Percentiles rank a stretch among this genome's conserved stretches.
Evolutionary conservation across 2,797 vertebrate species (phyloP).

Genomic region (Pseudochirops cupreus): DNA sequence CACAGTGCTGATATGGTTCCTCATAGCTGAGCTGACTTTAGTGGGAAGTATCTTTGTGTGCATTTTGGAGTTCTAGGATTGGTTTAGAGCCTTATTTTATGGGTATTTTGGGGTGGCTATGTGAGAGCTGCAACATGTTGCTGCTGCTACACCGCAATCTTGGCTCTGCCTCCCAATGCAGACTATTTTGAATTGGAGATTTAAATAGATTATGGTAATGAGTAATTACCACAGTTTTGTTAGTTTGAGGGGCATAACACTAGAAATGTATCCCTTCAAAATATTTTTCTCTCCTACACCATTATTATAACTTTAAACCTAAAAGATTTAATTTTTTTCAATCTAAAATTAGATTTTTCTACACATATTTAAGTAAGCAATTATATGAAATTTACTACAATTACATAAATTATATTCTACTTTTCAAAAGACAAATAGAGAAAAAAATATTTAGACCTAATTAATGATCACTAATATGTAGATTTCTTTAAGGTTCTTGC

Average conservation of each 20-base stretch:
- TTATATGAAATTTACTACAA: not conserved
- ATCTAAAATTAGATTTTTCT: not conserved
- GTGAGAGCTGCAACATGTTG: too few species aligned
- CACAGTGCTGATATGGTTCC: too few species aligned
- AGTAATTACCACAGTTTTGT: conserved; percentile 61
- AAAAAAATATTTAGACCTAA: not conserved
- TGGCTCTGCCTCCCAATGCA: too few species aligned
- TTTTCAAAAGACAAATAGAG: not conserved
- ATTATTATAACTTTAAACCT: conserved; percentile 58
- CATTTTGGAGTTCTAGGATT: too few species aligned
- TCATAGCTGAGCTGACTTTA: too few species aligned
- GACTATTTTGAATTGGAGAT: conserved; percentile 60
- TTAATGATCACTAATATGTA: not conserved
- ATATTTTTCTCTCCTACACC: conserved; percentile 27
- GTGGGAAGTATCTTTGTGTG: too few species aligned
- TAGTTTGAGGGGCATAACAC: conserved; percentile 56
- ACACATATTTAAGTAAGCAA: not conserved
- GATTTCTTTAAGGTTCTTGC: not conserved
- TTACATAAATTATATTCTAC: not conserved
- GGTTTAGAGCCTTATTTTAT: too few species aligned
- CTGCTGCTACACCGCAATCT: too few species aligned
- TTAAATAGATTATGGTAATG: conserved; percentile 69
- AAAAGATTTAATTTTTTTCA: not conserved
- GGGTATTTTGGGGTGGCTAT: too few species aligned
- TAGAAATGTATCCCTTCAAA: conserved; percentile 39